Evolutionary conservation across 92 coral and sea anemone genomes (phyloP), one percentile per base, ranked within the genome.

Genomic region (Pocillopora meandrina): DNA sequence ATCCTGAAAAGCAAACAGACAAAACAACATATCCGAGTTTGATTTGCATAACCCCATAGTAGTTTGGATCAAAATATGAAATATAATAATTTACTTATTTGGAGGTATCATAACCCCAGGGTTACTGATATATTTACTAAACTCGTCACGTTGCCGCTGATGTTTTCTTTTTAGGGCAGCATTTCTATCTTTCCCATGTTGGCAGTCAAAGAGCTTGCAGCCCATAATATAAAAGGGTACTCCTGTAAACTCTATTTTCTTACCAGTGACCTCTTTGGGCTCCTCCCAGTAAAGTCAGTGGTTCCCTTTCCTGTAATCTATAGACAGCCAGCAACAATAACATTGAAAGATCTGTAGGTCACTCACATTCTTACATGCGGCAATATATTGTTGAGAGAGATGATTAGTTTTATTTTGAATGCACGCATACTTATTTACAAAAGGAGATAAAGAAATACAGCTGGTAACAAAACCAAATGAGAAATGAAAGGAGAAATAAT

Each of bases 281-380:
- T 86, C 85, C 89, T 79, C 89, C 85, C 89, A 86, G 65, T 60
- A 87, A 10, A 87, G 34, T 87, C 86, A 74, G 84, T 87, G 86
- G 35, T 47, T 60, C 73, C 84, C 72, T 58, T 26, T 76, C 63
- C 49, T 71, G 58, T 82, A 80, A 63, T 87, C 82, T 81, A 49
- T 66, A 61, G 16, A 74, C 72, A 77, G 26, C 10, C 17, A 12
- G 10, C 56, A 52, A 3, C 47, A 52, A 12, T 75, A 66, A 19
- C 67, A 18, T 16, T 77, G 35, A 52, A 56, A 77, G 17, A 52
- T 34, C 42, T 13, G 65, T 63, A 34, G 61, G 63, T 61, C 13
- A 10, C 52, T 55, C 8, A 34, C 34, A 6, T 5, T 20, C 18
- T 66, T 66, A 20, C 71, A 20, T 19, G 21, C 18, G 14, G 47